These are phyloP conservation scores for Exocentrus adspersus DNA, from an alignment of 2,888 invertebrate species.

Conservation along the genomic window DNA sequence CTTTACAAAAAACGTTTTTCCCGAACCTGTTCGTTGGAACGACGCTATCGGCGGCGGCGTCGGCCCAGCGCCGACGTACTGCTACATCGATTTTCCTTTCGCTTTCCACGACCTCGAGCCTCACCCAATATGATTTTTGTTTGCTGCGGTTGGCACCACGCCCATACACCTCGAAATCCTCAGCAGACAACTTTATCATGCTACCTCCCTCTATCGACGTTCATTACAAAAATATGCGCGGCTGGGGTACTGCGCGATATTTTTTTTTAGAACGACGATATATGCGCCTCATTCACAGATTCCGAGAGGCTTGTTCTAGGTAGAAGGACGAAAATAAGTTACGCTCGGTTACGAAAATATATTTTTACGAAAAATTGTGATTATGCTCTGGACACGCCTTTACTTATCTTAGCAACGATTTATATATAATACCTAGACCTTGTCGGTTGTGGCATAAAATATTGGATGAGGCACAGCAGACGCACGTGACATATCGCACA, in stretches of 20 bases:
- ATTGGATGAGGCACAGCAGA: neutral
- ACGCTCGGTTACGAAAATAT: too few relatives aligned
- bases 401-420: neutral
- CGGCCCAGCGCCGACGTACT: constrained; percentile 22
- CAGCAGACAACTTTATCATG: constrained; percentile 23
- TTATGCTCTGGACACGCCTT: too few relatives aligned
- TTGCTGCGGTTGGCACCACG: constrained; percentile 44
- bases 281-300: neutral
- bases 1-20: neutral
- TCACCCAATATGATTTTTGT: constrained; percentile 52
- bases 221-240: neutral
- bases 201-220: neutral
- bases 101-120: constrained; percentile 51
- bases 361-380: too few relatives aligned
- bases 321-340: too few relatives aligned
- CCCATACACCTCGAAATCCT: constrained; percentile 34
- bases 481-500: too few relatives aligned
- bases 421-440: neutral
- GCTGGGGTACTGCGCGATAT: neutral
- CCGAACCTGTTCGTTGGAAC: neutral
- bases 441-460: neutral
- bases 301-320: neutral
- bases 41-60: neutral
- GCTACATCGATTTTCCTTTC: constrained; percentile 52
- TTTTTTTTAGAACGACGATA: neutral